A percentile compares a stretch with the other conserved stretches of the same genome.
Conservation (phyloP, 2,797 vertebrate genomes). For the Fistularia commersonii region DNA sequence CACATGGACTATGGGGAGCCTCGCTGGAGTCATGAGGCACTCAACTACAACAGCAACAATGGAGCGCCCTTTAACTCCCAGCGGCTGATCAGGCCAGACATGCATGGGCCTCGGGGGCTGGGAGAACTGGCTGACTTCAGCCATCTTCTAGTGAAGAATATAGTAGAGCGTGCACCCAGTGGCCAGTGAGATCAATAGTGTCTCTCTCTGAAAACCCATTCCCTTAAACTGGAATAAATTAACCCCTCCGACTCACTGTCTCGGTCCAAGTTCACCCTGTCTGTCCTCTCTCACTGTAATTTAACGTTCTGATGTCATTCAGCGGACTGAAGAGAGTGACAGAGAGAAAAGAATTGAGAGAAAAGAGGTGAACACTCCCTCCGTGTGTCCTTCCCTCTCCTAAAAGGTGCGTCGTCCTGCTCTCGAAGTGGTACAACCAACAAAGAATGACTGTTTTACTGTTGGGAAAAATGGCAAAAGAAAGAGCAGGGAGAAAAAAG, state of each 20-base stretch:
- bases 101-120: constrained; percentile 71
- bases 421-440: constrained; percentile 30
- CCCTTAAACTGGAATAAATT: constrained; percentile 62
- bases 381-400: constrained; percentile 33
- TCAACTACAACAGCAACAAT: constrained; percentile 84
- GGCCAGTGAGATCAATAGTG: constrained; percentile 69
- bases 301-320: constrained; percentile 64
- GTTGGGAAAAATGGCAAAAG: constrained; percentile 22
- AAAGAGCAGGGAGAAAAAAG: constrained; percentile 36
- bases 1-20: constrained; percentile 80
- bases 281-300: constrained; percentile 72
- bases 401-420: constrained; percentile 36
- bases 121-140: constrained; percentile 83
- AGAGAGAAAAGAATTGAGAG: constrained; percentile 33
- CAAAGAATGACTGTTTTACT: constrained; percentile 13
- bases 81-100: constrained; percentile 67
- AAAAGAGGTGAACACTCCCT: constrained; percentile 32
- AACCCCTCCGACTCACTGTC: constrained; percentile 53
- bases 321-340: constrained; percentile 60
- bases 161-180: constrained; percentile 82
- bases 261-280: constrained; percentile 51
- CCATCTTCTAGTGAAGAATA: constrained; percentile 80
- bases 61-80: constrained; percentile 70
- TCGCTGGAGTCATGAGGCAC: constrained; percentile 84
- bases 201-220: constrained; percentile 50